Base-by-base conservation (phyloP, 2,888 invertebrate species). In the Limulus polyphemus region DNA sequence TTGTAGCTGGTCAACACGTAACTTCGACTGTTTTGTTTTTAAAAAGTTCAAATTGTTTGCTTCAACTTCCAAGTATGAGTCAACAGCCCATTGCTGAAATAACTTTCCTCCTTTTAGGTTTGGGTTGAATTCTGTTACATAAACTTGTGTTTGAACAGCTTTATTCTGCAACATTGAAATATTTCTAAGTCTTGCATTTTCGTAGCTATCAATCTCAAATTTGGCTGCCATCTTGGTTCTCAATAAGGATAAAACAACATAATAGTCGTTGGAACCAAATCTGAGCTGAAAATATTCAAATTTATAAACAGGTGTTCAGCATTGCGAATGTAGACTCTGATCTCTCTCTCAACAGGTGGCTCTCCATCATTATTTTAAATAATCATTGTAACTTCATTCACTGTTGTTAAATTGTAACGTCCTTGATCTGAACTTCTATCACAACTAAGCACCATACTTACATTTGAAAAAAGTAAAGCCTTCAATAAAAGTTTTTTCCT, bases 31-130 rank as follows among this genome's bases (percentile, higher is more conserved):
- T 60, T 75, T 68, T 3, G 47, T 52, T n/a, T 69, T 55, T 32
- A 69, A 49, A 52, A 56, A 74, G 2, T 65, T 59, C 1, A 75
- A 57, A 1, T 72, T 61, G 3, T 69, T 65, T 12, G 65, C 69
- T 65, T 75, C 74, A 5, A 70, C 69, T 60, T 71, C 73, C 0
- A 68, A 64, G 60, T 70, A 75, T 0, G 66, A 56, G 56, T 74
- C 74, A 0, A 73, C 72, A 2, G 69, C 57, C 50, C 60, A 74
- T 62, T 75, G 74, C 48, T 74, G 73, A 7, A 69, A 68, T 1
- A 74, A 62, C 52, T 68, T 68, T 9, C 70, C 69, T 10, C 67
- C 68, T 46, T 55, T 56, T 1, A 70, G 65, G 11, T 73, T 14
- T 1, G 69, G 70, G 62, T 70, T 72, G 13, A 49, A 49, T 49